phyloP scores from a whole-genome alignment of 2,888 invertebrate genomes.

The Phortica okadai region DNA sequence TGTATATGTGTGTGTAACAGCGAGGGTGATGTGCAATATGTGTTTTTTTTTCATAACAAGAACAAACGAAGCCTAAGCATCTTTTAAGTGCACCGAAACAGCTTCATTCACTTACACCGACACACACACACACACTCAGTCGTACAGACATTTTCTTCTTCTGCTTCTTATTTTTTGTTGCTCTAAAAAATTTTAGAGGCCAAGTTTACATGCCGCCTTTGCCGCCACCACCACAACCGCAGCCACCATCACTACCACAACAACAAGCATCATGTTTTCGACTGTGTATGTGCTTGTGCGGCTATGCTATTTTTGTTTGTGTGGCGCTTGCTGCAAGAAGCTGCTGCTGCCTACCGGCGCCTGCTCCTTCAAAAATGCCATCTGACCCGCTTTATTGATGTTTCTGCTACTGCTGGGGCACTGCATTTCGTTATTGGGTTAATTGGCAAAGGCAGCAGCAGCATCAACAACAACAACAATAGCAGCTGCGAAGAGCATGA shows the following conservation, averaged over 20 bases:
- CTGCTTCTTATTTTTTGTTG: slow-evolving; percentile 29
- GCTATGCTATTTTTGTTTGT: background rate
- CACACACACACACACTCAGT: background rate
- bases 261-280: background rate
- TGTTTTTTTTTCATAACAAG: too few relatives aligned
- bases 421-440: slow-evolving; percentile 43
- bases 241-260: too few relatives aligned
- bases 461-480: slow-evolving; percentile 30
- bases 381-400: slow-evolving; percentile 22
- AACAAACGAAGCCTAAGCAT: background rate
- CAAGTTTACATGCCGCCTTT: slow-evolving; percentile 63
- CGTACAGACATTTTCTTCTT: background rate
- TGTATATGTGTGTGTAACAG: background rate
- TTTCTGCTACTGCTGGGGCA: background rate
- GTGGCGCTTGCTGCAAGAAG: background rate
- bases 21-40: background rate
- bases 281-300: slow-evolving; percentile 15
- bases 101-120: background rate
- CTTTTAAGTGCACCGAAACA: background rate
- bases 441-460: slow-evolving; percentile 42
- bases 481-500: background rate
- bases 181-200: slow-evolving; percentile 60
- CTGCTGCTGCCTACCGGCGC: background rate
- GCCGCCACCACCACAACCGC: too few relatives aligned
- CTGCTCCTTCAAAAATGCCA: background rate